A percentile compares a stretch with the other conserved stretches of the same genome.
These are phyloP conservation scores for Acanthurus tractus DNA, from an alignment of 2,797 vertebrate genomes.

Conservation along the genomic window DNA sequence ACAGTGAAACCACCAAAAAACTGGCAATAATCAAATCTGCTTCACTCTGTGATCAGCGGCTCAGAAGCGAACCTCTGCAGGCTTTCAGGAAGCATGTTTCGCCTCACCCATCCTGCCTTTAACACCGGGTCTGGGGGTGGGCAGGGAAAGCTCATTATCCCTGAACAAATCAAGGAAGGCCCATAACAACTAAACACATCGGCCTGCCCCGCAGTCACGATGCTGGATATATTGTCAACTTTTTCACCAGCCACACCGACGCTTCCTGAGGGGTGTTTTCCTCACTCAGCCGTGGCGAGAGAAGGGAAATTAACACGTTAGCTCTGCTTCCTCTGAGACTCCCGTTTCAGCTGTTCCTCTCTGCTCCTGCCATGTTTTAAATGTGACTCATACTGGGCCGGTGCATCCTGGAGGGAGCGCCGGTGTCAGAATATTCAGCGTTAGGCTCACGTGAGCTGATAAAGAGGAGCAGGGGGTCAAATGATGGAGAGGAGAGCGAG, in stretches of 20 bases:
- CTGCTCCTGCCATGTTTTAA: conserved; percentile 1
- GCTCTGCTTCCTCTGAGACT: conserved; percentile 20
- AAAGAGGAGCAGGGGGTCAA: conserved; percentile 24
- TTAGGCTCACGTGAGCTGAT: not conserved
- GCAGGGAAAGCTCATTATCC: conserved; percentile 64
- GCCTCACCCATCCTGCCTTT: conserved; percentile 47
- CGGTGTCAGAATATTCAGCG: not conserved
- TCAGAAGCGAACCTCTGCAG: conserved; percentile 9
- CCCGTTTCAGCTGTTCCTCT: conserved; percentile 13
- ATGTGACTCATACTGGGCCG: not conserved
- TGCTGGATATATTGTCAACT: conserved; percentile 37
- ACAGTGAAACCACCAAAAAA: not conserved
- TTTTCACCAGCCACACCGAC: conserved; percentile 32
- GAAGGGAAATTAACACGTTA: conserved; percentile 42
- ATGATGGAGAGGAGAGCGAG: conserved; percentile 4
- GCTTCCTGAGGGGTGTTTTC: conserved; percentile 55
- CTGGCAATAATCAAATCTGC: not conserved
- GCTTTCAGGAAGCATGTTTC: conserved; percentile 45
- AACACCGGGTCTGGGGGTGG: conserved; percentile 33
- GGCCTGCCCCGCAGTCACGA: conserved; percentile 22
- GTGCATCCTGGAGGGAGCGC: not conserved
- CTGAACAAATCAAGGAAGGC: conserved; percentile 79
- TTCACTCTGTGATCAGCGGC: not conserved
- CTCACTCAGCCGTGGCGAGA: conserved; percentile 7
- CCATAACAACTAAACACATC: conserved; percentile 47